phyloP scores from a whole-genome alignment of 2,797 vertebrate species.

The Halcyon chelicuti region DNA sequence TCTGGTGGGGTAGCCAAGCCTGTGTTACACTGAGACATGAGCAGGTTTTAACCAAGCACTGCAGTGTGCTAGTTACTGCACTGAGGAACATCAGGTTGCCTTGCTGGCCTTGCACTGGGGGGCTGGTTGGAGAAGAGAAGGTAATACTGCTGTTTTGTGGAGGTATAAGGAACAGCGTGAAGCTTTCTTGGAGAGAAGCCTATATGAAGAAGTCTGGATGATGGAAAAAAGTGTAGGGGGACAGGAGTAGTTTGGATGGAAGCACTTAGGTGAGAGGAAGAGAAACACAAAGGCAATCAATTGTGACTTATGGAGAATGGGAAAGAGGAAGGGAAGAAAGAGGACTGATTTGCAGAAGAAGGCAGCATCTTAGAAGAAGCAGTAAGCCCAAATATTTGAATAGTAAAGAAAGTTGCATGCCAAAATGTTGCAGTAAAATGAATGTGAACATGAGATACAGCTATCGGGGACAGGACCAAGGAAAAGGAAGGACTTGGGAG shows the following conservation, averaged over 20 bases:
- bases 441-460: not conserved
- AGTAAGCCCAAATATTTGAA: not conserved
- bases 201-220: not conserved
- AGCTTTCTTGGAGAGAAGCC: not conserved
- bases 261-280: not conserved
- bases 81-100: not conserved
- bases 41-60: not conserved
- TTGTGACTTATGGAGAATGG: not conserved
- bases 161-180: not conserved
- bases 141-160: not conserved
- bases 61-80: fast-evolving
- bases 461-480: not conserved
- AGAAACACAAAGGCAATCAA: not conserved
- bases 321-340: not conserved
- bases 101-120: not conserved
- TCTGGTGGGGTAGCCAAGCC: not conserved
- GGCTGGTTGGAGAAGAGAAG: fast-evolving
- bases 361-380: not conserved
- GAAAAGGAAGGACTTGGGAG: not conserved
- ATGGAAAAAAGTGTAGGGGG: not conserved
- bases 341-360: not conserved
- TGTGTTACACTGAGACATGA: fast-evolving
- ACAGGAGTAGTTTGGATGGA: not conserved
- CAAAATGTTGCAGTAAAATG: not conserved
- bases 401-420: not conserved